Base-by-base conservation (phyloP, 2,113 vertebrate genomes). In the Tachuris rubrigastra region DNA sequence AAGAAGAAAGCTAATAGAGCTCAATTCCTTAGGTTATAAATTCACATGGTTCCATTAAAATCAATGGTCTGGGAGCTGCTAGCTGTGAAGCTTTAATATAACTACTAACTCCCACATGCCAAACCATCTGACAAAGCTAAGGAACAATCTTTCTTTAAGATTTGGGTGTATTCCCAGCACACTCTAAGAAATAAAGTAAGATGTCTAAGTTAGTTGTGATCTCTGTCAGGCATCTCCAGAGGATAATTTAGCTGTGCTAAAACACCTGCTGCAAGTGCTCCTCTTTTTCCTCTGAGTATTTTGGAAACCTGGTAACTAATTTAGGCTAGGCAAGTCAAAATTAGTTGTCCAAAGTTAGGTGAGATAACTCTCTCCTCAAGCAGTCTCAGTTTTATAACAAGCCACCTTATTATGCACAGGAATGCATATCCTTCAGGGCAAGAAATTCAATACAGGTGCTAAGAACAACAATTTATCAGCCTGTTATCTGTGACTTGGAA, bases 401-500 rank as follows among this genome's bases (percentile, higher is more conserved):
- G 9, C 18, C 58, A 72, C 47, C 31, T 82, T 75, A 62, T 46
- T 85, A 78, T 73, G 62, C 88, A 82, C 8, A 69, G 49, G 66
- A 89, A 77, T 35, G 21, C 30, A 53, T 42, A 60, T 33, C 46
- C 84, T 88, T 92, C 83, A 72, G 77, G 92, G 69, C 30, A 78
- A 95, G 73, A 82, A 87, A 78, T 87, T 76, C 83, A 69, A 85
- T 94, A 77, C 60, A 87, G 88, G 60, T 94, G 47, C 62, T 91
- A 87, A 92, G 83, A 88, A 92, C 31, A 82, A 75, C 84, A 93
- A 94, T 95, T 96, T 94, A 78, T 96, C 95, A 95, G 69, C 86
- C 80, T 82, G 69, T 96, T 97, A 94, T 96, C 92, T 89, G 80
- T 82, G 95, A 92, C 92, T 90, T 90, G 87, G 89, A 88, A 96